Evolutionary conservation across 2,113 vertebrate genomes (phyloP).

Genomic region (Centropus bengalensis): DNA sequence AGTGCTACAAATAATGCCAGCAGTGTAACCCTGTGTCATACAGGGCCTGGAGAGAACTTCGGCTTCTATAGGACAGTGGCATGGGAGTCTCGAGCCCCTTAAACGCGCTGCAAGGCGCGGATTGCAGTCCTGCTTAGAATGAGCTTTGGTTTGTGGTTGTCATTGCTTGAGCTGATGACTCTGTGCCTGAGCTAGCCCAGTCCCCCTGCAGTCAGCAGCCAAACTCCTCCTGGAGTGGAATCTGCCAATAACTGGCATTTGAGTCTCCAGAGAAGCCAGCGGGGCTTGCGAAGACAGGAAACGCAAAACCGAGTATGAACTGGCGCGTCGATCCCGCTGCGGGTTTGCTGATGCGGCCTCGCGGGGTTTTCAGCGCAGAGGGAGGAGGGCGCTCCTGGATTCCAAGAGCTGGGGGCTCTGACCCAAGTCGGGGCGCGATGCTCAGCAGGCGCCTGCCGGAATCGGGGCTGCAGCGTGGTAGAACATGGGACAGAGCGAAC

Average conservation of each 20-base stretch:
- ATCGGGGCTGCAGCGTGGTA: not conserved
- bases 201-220: not conserved
- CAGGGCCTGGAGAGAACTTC: not conserved
- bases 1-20: slow-evolving; percentile 3
- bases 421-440: too few species aligned
- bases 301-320: not conserved
- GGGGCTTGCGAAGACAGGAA: not conserved
- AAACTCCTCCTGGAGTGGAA: not conserved
- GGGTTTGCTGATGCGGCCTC: not conserved
- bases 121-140: not conserved
- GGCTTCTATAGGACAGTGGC: not conserved
- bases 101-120: slow-evolving; percentile 18
- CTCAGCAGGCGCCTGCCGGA: not conserved
- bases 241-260: not conserved
- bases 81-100: not conserved
- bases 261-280: not conserved
- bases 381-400: not conserved
- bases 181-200: not conserved
- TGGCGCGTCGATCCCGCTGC: not conserved
- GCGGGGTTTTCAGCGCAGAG: not conserved
- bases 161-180: not conserved
- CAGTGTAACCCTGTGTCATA: not conserved
- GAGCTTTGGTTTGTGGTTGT: not conserved
- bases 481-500: not conserved
- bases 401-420: not conserved